Evolutionary conservation across 2,113 vertebrate genomes (phyloP).

Genomic region (Eolophus roseicapilla): DNA sequence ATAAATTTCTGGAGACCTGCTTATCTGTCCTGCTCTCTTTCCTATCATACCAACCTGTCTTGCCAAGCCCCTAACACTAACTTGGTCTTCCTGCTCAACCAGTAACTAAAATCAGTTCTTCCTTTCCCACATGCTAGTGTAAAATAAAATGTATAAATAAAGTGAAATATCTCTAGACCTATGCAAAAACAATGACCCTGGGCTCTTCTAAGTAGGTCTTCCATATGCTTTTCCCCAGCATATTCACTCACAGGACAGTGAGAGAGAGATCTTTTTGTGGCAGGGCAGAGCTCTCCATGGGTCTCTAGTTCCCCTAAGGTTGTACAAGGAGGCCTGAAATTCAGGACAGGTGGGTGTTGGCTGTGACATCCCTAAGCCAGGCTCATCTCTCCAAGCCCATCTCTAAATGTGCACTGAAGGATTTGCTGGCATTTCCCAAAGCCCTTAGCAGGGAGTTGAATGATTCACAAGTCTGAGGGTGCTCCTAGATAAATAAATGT

Average conservation of each 20-base stretch:
- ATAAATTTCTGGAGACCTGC: neutral
- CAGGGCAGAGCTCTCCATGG: neutral
- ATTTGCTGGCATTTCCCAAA: neutral
- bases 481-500: neutral
- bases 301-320: neutral
- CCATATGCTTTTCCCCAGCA: neutral
- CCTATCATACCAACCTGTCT: neutral
- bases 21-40: neutral
- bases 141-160: neutral
- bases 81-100: neutral
- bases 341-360: neutral
- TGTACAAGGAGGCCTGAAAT: neutral
- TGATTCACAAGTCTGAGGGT: neutral
- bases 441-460: neutral
- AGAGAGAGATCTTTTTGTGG: neutral
- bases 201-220: neutral
- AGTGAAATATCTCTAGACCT: neutral
- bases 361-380: neutral
- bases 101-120: neutral
- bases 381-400: neutral
- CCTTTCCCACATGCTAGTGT: neutral
- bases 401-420: neutral
- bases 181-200: neutral
- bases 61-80: neutral
- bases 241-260: neutral